Conservation (phyloP, 2,797 vertebrate genomes). For the Astyanax mexicanus region DNA sequence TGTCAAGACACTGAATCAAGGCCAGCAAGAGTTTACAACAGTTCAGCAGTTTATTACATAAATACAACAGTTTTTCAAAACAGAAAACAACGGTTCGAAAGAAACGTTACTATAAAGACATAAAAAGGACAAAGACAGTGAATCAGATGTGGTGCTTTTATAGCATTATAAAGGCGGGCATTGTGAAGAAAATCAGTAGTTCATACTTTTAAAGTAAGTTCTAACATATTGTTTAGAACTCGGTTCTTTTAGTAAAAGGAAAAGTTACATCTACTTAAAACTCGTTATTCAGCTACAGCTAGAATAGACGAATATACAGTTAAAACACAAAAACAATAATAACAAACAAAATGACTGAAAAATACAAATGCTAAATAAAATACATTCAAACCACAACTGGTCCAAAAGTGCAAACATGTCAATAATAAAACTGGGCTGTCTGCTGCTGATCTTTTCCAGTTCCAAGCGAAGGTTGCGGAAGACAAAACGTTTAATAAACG, state of each 20-base stretch:
- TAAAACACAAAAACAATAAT: slow-evolving; percentile 17
- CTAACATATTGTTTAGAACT: neutral
- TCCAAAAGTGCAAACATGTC: slow-evolving; percentile 74
- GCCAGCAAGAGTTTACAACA: neutral
- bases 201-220: slow-evolving; percentile 19
- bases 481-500: too few relatives aligned
- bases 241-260: neutral
- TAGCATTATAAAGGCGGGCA: neutral
- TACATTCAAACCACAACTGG: slow-evolving; percentile 69
- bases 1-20: neutral
- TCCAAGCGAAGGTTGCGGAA: neutral
- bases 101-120: neutral
- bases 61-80: slow-evolving; percentile 6
- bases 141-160: neutral
- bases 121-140: neutral
- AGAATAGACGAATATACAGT: slow-evolving; percentile 60
- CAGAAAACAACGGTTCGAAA: slow-evolving; percentile 3
- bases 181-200: neutral
- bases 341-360: neutral
- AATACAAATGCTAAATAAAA: slow-evolving; percentile 60
- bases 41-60: slow-evolving; percentile 44
- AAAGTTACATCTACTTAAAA: neutral
- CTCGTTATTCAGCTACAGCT: neutral
- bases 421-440: slow-evolving; percentile 5
- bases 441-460: neutral